These are phyloP conservation scores for Drosophila sp. DNA, from an alignment of 1,140 invertebrate genomes.

Conservation along the genomic window DNA sequence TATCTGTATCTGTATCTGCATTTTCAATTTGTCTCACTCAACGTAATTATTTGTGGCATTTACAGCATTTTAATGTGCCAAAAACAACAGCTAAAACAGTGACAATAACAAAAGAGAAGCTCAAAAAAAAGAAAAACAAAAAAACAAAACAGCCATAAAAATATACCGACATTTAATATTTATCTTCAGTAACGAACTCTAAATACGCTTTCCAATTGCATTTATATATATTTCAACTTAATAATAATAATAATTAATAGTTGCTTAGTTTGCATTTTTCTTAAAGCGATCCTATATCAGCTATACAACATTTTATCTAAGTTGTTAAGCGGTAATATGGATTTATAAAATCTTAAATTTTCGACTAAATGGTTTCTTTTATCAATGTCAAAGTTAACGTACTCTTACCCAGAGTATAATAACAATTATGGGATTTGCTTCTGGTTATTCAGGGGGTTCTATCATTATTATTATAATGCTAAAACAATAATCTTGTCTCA, in stretches of 20 bases:
- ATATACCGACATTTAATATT: not conserved
- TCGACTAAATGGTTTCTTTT: no score
- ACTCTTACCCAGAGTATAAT: not conserved
- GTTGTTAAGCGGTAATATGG: no score
- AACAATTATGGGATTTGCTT: conserved; percentile 74
- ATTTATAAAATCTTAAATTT: no score
- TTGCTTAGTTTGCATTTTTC: no score
- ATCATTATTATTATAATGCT: conserved; percentile 22
- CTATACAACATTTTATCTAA: no score
- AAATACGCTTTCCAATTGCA: not conserved
- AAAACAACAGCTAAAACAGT: conserved; percentile 8
- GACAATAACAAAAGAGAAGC: not conserved
- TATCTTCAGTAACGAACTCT: not conserved
- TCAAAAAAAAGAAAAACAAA: not conserved
- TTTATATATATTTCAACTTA: no score
- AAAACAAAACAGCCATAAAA: conserved; percentile 32
- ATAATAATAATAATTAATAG: no score
- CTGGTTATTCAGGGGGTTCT: conserved; percentile 27
- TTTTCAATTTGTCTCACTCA: conserved; percentile 26
- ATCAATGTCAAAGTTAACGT: no score
- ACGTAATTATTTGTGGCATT: conserved; percentile 23
- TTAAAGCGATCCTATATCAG: no score
- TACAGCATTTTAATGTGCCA: conserved; percentile 13
- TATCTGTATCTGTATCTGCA: not conserved
- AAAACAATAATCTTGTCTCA: conserved; percentile 36